Base-by-base conservation (phyloP, 2,888 invertebrate genomes). In the Caenorhabditis japonica region DNA sequence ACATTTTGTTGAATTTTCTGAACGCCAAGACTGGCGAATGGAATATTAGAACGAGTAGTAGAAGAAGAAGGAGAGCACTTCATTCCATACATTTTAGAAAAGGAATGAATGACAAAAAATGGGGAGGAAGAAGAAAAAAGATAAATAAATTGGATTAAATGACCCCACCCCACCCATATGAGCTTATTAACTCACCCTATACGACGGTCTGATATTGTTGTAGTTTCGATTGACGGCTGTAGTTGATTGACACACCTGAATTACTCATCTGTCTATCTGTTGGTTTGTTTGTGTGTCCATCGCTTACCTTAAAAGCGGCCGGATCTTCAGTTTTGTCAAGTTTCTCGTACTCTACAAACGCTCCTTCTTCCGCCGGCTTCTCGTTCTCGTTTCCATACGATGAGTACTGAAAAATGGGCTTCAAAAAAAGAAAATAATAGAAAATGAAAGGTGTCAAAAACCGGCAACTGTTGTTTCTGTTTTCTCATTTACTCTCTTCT, bases 261-360 rank as follows among this genome's bases (percentile, higher is more conserved):
- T 39, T 15, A 38, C 25, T 25, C 39, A 25, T 21, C 1, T 43
- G 13, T 15, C 36, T 34, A 30, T 49, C 19, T 34, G 21, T 49
- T 21, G 10, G 36, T 33, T 43, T 38, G 52, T 13, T 38, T 36
- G 38, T 25, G 23, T n/a, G 23, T 38, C 52, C 36, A 21, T 19
- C n/a, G n/a, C n/a, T 33, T 12, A 64, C 64, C 53, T 64, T 64
- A 25, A 30, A 64, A 2, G 58, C 47, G 5, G 72, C 64, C 21
- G 64, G 64, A 60, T 66, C 59, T 15, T 64, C 72, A 5, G 59
- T 72, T 39, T 74, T 76, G 36, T 81, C 81, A 17, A 81, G 53
- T 27, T 75, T 75, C 39, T 82, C 81, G 51, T 83, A 83, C 55
- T 83, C 83, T 12, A 83, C 76, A 17, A 83, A 72, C 15, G 81